These are phyloP conservation scores for Sebastes glaucus DNA, from an alignment of 2,797 vertebrate genomes.

Conservation along the genomic window DNA sequence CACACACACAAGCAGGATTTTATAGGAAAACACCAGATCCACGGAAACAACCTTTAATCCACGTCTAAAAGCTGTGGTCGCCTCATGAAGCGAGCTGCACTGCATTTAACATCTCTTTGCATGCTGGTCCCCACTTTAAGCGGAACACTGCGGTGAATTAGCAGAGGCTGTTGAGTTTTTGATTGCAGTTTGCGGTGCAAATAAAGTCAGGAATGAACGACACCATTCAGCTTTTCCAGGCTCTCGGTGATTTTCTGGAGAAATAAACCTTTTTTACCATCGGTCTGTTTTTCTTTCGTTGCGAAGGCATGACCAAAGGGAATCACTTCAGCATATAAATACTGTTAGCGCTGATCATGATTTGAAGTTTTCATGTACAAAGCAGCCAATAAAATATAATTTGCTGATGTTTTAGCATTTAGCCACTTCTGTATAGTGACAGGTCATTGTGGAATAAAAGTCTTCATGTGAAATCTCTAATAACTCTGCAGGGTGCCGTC, in stretches of 20 bases:
- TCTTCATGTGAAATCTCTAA: slow-evolving; percentile 8
- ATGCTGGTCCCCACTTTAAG: slow-evolving; percentile 48
- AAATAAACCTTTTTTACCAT: slow-evolving; percentile 39
- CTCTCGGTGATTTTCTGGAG: slow-evolving; percentile 24
- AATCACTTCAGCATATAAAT: slow-evolving; percentile 6
- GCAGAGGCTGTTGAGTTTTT: slow-evolving; percentile 56
- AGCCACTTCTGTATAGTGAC: neutral
- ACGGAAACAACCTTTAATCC: slow-evolving; percentile 57
- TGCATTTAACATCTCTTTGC: slow-evolving; percentile 37
- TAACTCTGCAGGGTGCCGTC: neutral
- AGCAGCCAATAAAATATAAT: slow-evolving; percentile 10
- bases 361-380: slow-evolving; percentile 9
- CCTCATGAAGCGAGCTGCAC: slow-evolving; percentile 39
- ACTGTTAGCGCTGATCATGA: slow-evolving; percentile 20
- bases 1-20: neutral
- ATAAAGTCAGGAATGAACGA: slow-evolving; percentile 72
- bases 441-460: neutral
- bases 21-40: slow-evolving; percentile 47
- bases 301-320: slow-evolving; percentile 6
- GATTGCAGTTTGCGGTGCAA: slow-evolving; percentile 66
- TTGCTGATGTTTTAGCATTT: slow-evolving; percentile 3
- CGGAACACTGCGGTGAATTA: slow-evolving; percentile 63
- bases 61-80: slow-evolving; percentile 55
- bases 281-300: slow-evolving; percentile 8
- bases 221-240: slow-evolving; percentile 57